Percentiles rank a stretch among this genome's conserved stretches.
These are phyloP conservation scores for Aleadryas rufinucha DNA, from an alignment of 2,113 vertebrate genomes.

Conservation along the genomic window DNA sequence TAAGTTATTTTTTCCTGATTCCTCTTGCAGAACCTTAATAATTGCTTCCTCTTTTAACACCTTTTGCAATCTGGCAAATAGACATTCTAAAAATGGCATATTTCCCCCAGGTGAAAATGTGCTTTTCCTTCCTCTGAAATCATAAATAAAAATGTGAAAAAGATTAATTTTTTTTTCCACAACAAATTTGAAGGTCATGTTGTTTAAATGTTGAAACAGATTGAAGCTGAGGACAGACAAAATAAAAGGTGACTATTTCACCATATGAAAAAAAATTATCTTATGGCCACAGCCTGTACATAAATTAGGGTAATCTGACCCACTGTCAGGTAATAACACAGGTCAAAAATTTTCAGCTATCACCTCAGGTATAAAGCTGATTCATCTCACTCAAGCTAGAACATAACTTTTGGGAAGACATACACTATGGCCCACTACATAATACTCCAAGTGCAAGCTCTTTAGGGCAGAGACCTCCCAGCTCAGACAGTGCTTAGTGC, in stretches of 20 bases:
- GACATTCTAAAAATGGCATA: slow-evolving; percentile 16
- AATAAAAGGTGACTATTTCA: background rate
- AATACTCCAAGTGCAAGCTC: background rate
- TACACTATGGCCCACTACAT: background rate
- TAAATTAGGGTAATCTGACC: background rate
- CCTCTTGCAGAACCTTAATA: background rate
- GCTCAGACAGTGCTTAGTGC: background rate
- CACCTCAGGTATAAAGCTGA: background rate
- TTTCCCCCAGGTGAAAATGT: slow-evolving; percentile 9
- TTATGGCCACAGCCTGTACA: background rate
- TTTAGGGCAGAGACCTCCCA: background rate
- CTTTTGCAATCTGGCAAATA: background rate
- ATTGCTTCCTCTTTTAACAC: slow-evolving; percentile 11
- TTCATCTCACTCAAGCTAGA: background rate
- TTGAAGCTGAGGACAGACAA: background rate
- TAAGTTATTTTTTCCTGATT: background rate
- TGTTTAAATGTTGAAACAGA: background rate
- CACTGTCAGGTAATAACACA: background rate
- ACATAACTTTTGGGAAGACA: background rate
- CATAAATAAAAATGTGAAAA: slow-evolving; percentile 18
- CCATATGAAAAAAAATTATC: background rate
- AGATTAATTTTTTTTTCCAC: background rate
- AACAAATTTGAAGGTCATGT: background rate
- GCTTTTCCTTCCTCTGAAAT: background rate
- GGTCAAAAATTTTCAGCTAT: background rate